Evolutionary conservation across 1,140 invertebrate genomes (phyloP).

Genomic region (Holcopasites calliopsidis): DNA sequence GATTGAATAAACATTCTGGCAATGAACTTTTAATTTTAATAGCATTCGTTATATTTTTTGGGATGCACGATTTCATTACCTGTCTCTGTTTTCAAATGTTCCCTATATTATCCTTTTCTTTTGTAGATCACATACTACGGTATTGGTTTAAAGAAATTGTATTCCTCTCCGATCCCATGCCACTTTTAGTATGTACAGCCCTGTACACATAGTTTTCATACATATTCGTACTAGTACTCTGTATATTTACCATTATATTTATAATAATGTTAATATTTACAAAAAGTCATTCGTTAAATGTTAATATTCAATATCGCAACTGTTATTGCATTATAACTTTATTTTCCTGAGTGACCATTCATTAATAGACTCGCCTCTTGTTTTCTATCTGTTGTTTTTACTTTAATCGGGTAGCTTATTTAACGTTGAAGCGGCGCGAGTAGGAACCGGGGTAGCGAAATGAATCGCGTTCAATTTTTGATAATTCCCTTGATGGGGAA

Average conservation of each 20-base stretch:
- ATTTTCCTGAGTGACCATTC: too few relatives aligned
- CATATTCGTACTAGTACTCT: conserved; percentile 29
- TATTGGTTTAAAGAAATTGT: not conserved
- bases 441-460: too few relatives aligned
- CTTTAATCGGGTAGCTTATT: too few relatives aligned
- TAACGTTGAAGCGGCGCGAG: too few relatives aligned
- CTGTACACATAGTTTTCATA: conserved; percentile 39
- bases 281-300: too few relatives aligned
- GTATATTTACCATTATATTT: conserved; percentile 1
- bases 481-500: too few relatives aligned
- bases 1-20: not conserved
- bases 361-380: too few relatives aligned
- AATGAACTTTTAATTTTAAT: too few relatives aligned
- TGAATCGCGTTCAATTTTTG: too few relatives aligned
- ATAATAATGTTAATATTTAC: not conserved
- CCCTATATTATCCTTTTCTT: not conserved
- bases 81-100: not conserved
- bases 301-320: not conserved
- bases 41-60: not conserved
- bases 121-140: too few relatives aligned
- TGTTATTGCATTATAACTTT: not conserved
- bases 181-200: conserved; percentile 23
- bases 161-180: not conserved
- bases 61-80: not conserved
- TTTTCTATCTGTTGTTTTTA: too few relatives aligned